Evolutionary conservation across 2,113 vertebrate species (phyloP), one percentile per base, ranked within the genome.

Genomic region (Panthera uncia): DNA sequence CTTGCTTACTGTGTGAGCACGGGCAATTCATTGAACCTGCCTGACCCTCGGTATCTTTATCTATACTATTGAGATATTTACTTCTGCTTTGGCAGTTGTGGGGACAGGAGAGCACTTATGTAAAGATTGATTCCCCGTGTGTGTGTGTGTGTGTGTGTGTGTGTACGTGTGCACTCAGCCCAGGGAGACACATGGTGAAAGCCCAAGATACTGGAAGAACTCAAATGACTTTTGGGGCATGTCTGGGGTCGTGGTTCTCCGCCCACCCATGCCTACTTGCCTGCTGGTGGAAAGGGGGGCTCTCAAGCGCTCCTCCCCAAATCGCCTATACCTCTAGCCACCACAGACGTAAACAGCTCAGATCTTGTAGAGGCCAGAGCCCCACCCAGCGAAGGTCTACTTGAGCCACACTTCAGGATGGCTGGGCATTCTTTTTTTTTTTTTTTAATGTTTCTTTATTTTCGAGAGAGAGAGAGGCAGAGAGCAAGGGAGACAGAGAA

Each of bases 311-410:
- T 38, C 33, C 29, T 57, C 29, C 41, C 63, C 27, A 65, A n/a
- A 11, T n/a, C 4, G 14, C 52, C 21, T 19, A 14, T 6, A 27
- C 13, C 29, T 36, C n/a, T 63, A 87, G 19, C 55, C 63, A 7
- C 7, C 33, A 9, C 0, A 0, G 33, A 18, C 25, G 88, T 50
- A 21, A 69, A 33, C 2, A 18, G 31, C 57, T 57, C 1, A 10
- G 33, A 33, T 14, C 19, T 50, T 12, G 0, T 1, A 6, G 89
- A 82, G n/a, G 61, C 38, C 85, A 73, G 45, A 82, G 23, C 61
- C 38, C 66, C 84, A 41, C 4, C 66, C 74, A 41, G 36, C 21
- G 25, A 82, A 69, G 27, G 12, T 50, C 33, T 45, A 0, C 80
- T 29, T 21, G n/a, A 73, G 68, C n/a, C 50, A 69, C 16, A 1